phyloP scores from a whole-genome alignment of 2,888 invertebrate genomes.

The Acrobasis repandana region DNA sequence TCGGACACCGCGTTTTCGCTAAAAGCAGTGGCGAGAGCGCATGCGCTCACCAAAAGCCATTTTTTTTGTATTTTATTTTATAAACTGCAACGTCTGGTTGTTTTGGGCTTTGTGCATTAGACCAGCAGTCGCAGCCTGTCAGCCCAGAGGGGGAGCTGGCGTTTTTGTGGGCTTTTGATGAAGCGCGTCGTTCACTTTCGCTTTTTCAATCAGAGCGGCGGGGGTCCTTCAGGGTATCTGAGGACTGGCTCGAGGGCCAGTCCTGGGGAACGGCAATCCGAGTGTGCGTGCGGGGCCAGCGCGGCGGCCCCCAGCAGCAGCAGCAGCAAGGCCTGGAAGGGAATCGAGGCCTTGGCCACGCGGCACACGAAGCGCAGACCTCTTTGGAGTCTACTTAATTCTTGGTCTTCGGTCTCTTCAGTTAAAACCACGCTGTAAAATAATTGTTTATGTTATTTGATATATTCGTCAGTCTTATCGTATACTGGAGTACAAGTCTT shows the following conservation, averaged over 20 bases:
- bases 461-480: background rate
- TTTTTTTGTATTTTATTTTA: constrained; percentile 23
- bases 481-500: background rate
- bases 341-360: constrained; percentile 94
- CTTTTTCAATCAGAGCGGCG: constrained; percentile 87
- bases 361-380: constrained; percentile 94
- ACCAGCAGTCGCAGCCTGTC: constrained; percentile 8
- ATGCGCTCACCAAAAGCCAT: constrained; percentile 33
- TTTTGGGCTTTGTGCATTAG: background rate
- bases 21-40: constrained; percentile 45
- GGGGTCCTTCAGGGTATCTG: constrained; percentile 95
- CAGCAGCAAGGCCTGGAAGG: constrained; percentile 96
- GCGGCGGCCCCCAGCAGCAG: constrained; percentile 96
- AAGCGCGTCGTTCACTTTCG: constrained; percentile 36
- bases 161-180: constrained; percentile 21
- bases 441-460: background rate
- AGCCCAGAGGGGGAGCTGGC: constrained; percentile 31
- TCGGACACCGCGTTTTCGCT: constrained; percentile 44
- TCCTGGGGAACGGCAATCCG: constrained; percentile 91
- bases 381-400: constrained; percentile 79
- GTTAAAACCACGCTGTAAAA: constrained; percentile 53
- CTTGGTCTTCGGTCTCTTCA: constrained; percentile 54
- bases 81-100: constrained; percentile 12
- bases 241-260: constrained; percentile 94
- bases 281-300: constrained; percentile 93